These are phyloP conservation scores for Volucella inanis DNA, from an alignment of 2,888 invertebrate species.

Conservation along the genomic window DNA sequence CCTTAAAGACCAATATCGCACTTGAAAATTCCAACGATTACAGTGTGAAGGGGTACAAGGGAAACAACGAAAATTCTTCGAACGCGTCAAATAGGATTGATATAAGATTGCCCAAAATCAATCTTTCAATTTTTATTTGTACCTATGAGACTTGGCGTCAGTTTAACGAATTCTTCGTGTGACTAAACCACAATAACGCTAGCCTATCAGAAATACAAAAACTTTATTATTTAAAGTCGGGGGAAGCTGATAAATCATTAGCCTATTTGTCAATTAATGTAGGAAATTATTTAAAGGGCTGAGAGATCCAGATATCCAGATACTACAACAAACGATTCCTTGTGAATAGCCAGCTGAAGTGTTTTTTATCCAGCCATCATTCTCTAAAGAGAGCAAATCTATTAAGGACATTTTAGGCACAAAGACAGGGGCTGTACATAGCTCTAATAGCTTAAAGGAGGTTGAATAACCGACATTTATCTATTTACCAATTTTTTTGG, in stretches of 20 bases:
- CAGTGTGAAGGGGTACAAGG: too few species aligned
- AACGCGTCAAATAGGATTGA: background rate
- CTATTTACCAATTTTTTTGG: too few species aligned
- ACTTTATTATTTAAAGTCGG: constrained; percentile 11
- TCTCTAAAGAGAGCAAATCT: background rate
- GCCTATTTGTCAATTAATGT: constrained; percentile 1
- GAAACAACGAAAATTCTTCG: too few species aligned
- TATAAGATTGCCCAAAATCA: constrained; percentile 14
- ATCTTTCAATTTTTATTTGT: constrained; percentile 1
- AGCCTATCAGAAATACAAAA: constrained; percentile 8
- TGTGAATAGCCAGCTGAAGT: constrained; percentile 7
- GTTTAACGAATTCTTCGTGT: constrained; percentile 1
- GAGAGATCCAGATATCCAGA: too few species aligned
- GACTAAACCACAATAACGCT: background rate
- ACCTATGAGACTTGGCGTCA: background rate
- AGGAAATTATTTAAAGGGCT: constrained; percentile 3
- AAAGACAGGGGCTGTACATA: constrained; percentile 11
- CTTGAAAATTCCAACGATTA: too few species aligned
- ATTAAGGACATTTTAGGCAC: constrained; percentile 2
- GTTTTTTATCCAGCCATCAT: background rate
- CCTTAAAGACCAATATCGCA: too few species aligned
- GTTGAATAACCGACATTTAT: background rate
- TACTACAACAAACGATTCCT: too few species aligned
- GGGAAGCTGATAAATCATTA: constrained; percentile 13
- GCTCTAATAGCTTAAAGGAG: background rate